These are phyloP conservation scores for Drosophila affinis DNA, from an alignment of 2,888 invertebrate genomes.

Conservation along the genomic window DNA sequence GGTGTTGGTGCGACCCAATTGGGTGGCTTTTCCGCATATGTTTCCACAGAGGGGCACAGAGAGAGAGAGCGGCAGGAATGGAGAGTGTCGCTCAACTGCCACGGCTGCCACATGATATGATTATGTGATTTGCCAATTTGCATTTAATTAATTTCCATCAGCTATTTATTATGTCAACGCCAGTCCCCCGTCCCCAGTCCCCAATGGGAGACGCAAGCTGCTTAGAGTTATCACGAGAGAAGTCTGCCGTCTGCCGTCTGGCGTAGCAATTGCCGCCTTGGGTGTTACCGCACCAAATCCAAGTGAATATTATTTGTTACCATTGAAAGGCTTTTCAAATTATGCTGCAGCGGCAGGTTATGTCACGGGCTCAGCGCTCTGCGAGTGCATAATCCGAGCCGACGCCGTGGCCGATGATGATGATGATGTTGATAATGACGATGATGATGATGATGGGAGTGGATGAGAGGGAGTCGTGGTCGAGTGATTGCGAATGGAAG, in stretches of 20 bases:
- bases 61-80: neutral
- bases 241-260: neutral
- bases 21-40: conserved; percentile 62
- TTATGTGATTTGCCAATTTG: conserved; percentile 77
- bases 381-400: conserved; percentile 30
- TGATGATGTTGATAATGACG: neutral
- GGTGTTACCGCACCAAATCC: conserved; percentile 44
- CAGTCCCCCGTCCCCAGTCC: conserved; percentile 42
- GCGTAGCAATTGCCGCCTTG: conserved; percentile 19
- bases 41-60: conserved; percentile 52
- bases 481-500: conserved; percentile 18
- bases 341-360: conserved; percentile 34
- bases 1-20: too few relatives aligned
- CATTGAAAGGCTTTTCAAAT: conserved; percentile 48
- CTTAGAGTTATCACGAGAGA: conserved; percentile 51
- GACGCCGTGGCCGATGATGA: conserved; percentile 23
- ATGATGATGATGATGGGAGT: conserved; percentile 31
- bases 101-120: conserved; percentile 74
- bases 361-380: conserved; percentile 26
- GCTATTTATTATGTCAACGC: conserved; percentile 75
- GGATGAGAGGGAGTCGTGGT: conserved; percentile 15
- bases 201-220: conserved; percentile 25
- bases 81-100: conserved; percentile 44
- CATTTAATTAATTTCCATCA: conserved; percentile 74
- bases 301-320: conserved; percentile 52